phyloP scores from a whole-genome alignment of 2,888 invertebrate genomes.

The Ectemnius cavifrons region DNA sequence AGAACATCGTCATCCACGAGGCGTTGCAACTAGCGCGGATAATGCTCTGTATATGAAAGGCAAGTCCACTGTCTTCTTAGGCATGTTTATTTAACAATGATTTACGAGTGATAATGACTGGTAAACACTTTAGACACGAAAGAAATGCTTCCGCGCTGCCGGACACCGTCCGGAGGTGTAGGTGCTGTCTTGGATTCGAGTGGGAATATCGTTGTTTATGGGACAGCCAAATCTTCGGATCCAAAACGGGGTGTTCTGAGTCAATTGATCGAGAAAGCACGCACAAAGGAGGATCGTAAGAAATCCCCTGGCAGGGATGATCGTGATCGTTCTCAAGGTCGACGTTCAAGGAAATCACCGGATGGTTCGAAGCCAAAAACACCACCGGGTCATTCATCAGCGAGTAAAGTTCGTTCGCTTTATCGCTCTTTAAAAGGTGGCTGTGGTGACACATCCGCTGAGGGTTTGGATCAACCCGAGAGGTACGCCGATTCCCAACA shows the following conservation, averaged over 20 bases:
- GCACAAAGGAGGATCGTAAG: conserved; percentile 79
- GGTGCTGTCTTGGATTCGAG: conserved; percentile 73
- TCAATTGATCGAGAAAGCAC: conserved; percentile 81
- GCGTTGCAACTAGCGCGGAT: conserved; percentile 68
- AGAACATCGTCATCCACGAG: conserved; percentile 72
- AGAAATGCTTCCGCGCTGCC: conserved; percentile 72
- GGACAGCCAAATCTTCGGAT: conserved; percentile 68
- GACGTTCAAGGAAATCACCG: conserved; percentile 75
- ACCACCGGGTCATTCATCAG: conserved; percentile 71
- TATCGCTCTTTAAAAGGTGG: conserved; percentile 72
- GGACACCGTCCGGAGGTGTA: conserved; percentile 71
- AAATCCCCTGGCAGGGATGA: conserved; percentile 74
- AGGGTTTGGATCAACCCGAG: conserved; percentile 69
- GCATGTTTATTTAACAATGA: not conserved
- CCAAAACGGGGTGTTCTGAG: conserved; percentile 78
- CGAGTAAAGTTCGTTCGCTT: conserved; percentile 72
- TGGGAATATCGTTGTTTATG: conserved; percentile 75
- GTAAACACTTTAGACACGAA: conserved; percentile 64
- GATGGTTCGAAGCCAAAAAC: conserved; percentile 73
- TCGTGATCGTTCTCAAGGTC: conserved; percentile 71
- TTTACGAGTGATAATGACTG: too few species aligned
- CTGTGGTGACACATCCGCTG: conserved; percentile 64
- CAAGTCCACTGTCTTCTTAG: conserved; percentile 33
- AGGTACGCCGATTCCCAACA: conserved; percentile 74
- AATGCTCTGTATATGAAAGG: conserved; percentile 76